phyloP scores from a whole-genome alignment of 2,113 vertebrate genomes.

The Onychorhynchus coronatus region DNA sequence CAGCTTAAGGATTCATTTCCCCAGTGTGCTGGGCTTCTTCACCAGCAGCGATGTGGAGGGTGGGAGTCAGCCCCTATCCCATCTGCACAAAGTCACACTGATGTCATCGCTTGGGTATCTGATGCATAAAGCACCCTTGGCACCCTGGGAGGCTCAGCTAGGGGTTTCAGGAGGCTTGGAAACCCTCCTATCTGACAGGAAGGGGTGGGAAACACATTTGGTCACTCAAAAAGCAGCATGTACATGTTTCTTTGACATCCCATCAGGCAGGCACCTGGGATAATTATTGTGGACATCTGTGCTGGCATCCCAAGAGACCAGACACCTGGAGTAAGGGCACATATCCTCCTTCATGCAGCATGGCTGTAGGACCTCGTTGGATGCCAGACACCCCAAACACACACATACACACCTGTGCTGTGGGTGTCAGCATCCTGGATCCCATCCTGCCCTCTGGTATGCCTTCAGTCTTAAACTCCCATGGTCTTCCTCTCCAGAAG shows the following conservation, averaged over 20 bases:
- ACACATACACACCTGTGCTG: fast-evolving
- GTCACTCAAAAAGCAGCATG: not conserved
- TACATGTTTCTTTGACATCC: not conserved
- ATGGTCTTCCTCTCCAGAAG: not conserved
- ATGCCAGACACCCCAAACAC: not conserved
- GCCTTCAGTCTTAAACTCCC: not conserved
- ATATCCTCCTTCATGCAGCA: fast-evolving
- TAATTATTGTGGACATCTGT: not conserved
- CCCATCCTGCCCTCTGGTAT: not conserved
- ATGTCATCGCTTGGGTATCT: not conserved
- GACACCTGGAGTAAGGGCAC: not conserved
- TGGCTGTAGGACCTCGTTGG: not conserved
- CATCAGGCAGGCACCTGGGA: not conserved
- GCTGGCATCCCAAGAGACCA: not conserved
- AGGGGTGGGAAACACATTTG: not conserved
- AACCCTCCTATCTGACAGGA: not conserved
- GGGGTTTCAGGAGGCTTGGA: not conserved
- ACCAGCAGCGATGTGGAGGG: not conserved
- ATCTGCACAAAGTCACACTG: not conserved
- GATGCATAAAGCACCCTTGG: not conserved
- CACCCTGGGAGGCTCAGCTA: fast-evolving
- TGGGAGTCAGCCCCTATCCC: not conserved
- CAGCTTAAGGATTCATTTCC: not conserved
- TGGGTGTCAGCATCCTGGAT: not conserved
- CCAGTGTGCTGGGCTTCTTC: not conserved